Conservation (phyloP, 2,888 invertebrate species). For the Noctua comes region DNA sequence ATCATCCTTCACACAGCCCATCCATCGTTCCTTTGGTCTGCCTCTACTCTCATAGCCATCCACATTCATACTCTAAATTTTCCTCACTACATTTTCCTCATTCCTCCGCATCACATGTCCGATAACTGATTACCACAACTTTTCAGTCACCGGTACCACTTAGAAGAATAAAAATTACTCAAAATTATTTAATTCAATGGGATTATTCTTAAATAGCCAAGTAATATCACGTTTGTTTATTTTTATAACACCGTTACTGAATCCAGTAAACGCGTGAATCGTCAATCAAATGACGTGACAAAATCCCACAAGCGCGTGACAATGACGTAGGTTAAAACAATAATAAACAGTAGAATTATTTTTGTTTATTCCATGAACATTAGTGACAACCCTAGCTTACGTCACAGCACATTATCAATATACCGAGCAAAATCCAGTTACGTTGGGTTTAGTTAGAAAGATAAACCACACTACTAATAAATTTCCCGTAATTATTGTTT, state of each 20-base stretch:
- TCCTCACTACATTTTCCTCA: too few relatives aligned
- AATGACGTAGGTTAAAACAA: slow-evolving; percentile 33
- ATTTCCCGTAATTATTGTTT: not conserved
- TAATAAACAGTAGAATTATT: slow-evolving; percentile 7
- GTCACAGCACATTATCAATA: slow-evolving; percentile 26
- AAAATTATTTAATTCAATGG: not conserved
- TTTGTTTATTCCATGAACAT: slow-evolving; percentile 18
- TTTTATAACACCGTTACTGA: slow-evolving; percentile 5
- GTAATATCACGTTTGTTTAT: not conserved
- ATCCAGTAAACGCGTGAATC: slow-evolving; percentile 2
- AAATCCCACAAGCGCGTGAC: slow-evolving; percentile 16
- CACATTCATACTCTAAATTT: too few relatives aligned
- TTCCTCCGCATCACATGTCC: too few relatives aligned
- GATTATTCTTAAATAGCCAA: not conserved
- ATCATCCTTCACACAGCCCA: too few relatives aligned
- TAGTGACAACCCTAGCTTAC: slow-evolving; percentile 9
- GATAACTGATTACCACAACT: too few relatives aligned
- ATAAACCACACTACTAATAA: slow-evolving; percentile 18
- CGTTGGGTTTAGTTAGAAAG: slow-evolving; percentile 18
- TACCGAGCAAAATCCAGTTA: not conserved
- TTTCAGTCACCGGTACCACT: too few relatives aligned
- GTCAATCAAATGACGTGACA: slow-evolving; percentile 27
- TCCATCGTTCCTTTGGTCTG: too few relatives aligned
- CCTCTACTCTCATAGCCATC: too few relatives aligned
- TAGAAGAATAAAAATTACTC: not conserved